Evolutionary conservation across 2,113 vertebrate genomes (phyloP), one percentile per base, ranked within the genome.

Genomic region (Merops nubicus): DNA sequence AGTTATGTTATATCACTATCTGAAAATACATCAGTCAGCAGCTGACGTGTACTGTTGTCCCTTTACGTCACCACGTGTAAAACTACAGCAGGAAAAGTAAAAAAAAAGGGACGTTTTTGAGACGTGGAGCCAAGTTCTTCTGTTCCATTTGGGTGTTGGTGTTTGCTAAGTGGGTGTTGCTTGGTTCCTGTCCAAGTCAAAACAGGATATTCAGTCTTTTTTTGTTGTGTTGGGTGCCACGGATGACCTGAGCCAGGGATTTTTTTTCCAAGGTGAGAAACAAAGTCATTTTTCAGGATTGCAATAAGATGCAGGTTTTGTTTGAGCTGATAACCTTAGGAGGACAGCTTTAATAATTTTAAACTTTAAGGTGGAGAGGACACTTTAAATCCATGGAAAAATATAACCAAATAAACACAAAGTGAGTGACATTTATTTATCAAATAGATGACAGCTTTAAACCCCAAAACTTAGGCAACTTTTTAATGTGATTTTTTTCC

Each of bases 141-240:
- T 72, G 28, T 18, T 53, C 31, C 18, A 0, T 40, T n/a, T 11
- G 80, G 40, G n/a, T 85, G 70, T 76, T 74, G 63, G 57, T 73
- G 81, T 94, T 95, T 76, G 82, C 31, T 48, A n/a, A 88, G 65
- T 10, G 48, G 91, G 85, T 85, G 88, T 89, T 91, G n/a, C 72
- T 94, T 25, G 67, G 42, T 83, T 88, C 59, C 75, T 2, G 62
- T 75, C 94, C 88, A 36, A 50, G 89, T 59, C 64, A 64, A 56
- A 93, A 63, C 85, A 92, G 68, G 85, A 69, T 88, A 80, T 60
- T 83, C 73, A 14, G 59, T 10, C 17, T 22, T 36, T 84, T 76
- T 75, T 85, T 36, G 48, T 86, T 81, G 45, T 91, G 1, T 72
- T 79, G 3, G 18, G 18, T 91, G 72, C 42, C 48, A n/a, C 42